Percentiles rank a stretch among this genome's conserved stretches.
These are phyloP conservation scores for Drosophila robusta DNA, from an alignment of 2,888 invertebrate genomes.

Conservation along the genomic window DNA sequence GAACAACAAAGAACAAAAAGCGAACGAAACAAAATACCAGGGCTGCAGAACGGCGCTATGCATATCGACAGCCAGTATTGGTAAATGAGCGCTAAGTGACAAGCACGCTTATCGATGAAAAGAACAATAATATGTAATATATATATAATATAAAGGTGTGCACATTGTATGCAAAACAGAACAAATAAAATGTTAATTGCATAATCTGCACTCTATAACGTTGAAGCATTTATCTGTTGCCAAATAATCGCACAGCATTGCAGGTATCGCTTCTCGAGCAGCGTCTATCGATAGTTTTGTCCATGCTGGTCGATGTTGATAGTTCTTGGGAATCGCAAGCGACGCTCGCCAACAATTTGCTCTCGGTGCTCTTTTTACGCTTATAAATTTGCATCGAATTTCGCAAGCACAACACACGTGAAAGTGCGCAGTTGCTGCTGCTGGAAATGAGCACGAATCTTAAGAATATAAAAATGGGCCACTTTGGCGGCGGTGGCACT, in stretches of 20 bases:
- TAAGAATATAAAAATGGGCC: constrained; percentile 61
- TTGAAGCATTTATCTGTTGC: neutral
- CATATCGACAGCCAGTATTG: constrained; percentile 22
- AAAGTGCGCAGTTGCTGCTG: constrained; percentile 45
- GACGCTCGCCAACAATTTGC: constrained; percentile 35
- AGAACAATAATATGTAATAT: neutral
- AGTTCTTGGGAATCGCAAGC: constrained; percentile 29
- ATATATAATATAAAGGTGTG: neutral
- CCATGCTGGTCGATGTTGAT: neutral
- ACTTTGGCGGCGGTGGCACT: constrained; percentile 55
- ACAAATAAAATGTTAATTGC: neutral
- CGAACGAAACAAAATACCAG: constrained; percentile 59
- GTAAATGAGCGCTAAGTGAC: constrained; percentile 18
- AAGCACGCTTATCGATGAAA: constrained; percentile 23
- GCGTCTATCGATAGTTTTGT: constrained; percentile 29
- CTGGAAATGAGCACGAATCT: constrained; percentile 66
- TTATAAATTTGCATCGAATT: constrained; percentile 41
- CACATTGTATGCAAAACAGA: too few relatives aligned
- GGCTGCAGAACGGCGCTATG: constrained; percentile 16
- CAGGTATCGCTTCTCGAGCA: neutral
- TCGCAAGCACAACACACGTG: constrained; percentile 25
- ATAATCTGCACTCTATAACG: neutral
- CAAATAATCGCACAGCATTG: neutral
- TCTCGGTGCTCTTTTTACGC: constrained; percentile 26
- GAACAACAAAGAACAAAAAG: constrained; percentile 59